Base-by-base conservation (phyloP, 2,797 vertebrate genomes). In the Sebastes trivittatus region DNA sequence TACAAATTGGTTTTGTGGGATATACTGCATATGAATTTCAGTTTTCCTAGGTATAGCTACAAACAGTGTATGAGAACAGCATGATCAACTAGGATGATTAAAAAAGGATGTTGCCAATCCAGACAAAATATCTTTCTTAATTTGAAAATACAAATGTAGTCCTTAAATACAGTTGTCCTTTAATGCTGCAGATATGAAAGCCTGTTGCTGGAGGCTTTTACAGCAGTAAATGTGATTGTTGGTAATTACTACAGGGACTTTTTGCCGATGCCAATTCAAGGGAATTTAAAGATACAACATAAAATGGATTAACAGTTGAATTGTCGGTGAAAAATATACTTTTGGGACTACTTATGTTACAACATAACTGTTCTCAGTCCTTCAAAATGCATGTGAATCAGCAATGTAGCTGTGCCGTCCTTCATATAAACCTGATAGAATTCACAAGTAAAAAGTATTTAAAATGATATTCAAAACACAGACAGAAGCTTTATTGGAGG, bases 141-240 rank as follows among this genome's bases (percentile, higher is more conserved):
- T n/a, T 60, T 10, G 18, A 56, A 68, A 34, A 60, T 30, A 52
- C 16, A 76, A 75, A 69, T 49, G 7, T 52, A 75, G 46, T 68
- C 30, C 76, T 82, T 58, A 25, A 71, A 68, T 65, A 72, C 46
- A 77, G 18, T 60, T 78, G 32, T 71, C 34, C 30, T 52, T 38
- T 80, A 71, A 76, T 61, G 64, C 42, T 69, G 80, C 49, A 70
- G 68, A 68, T 55, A 55, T 49, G 34, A 69, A 78, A 65, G 11
- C 20, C 16, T 42, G 38, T 64, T 60, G 54, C 34, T 29, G 14
- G 22, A 52, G 23, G 34, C 61, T 72, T 78, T 18, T 14, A 22
- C 34, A 68, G 30, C 32, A 36, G 30, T 61, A 75, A 67, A 52
- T 62, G 11, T 4, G 25, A 62, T 11, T 23, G 14, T 55, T 52